Evolutionary conservation across 1,140 invertebrate species (phyloP), one percentile per base, ranked within the genome.

Genomic region (Plutomurus gul): DNA sequence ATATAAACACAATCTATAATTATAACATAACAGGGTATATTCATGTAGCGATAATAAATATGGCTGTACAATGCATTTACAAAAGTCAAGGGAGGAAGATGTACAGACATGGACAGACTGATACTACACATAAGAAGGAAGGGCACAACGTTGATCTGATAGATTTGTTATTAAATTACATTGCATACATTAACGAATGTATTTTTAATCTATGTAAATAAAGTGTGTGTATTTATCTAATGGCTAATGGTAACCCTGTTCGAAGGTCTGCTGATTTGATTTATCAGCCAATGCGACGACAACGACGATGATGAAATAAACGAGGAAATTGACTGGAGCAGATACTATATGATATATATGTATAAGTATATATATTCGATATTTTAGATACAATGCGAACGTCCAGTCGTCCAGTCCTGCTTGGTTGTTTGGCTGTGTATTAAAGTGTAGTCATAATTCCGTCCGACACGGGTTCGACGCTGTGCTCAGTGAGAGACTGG

Each of bases 271-370:
- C 56, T 65, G 56, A 65, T 65, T 65, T 36, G 30, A 65, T 65
- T 65, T 33, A 65, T 30, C 56, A 65, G 56, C 16, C 56, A n/a
- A n/a, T n/a, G n/a, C n/a, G n/a, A n/a, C n/a, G n/a, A n/a, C n/a
- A n/a, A n/a, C n/a, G n/a, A n/a, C n/a, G 56, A 65, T 65, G 56
- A 65, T 65, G 56, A 65, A 65, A 65, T 65, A n/a, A n/a, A 65
- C n/a, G 56, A 65, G 56, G 56, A 65, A 65, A n/a, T 65, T 56
- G 30, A 30, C 30, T n/a, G 27, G 56, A 20, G 30, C 30, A 43
- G 11, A 43, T n/a, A n/a, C n/a, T n/a, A n/a, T n/a, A n/a, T n/a
- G n/a, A n/a, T n/a, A n/a, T n/a, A n/a, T n/a, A n/a, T n/a, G n/a
- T n/a, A n/a, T n/a, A n/a, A n/a, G n/a, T n/a, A n/a, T n/a, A n/a